Base-by-base conservation (phyloP, 2,888 invertebrate species). In the Arge pagana region DNA sequence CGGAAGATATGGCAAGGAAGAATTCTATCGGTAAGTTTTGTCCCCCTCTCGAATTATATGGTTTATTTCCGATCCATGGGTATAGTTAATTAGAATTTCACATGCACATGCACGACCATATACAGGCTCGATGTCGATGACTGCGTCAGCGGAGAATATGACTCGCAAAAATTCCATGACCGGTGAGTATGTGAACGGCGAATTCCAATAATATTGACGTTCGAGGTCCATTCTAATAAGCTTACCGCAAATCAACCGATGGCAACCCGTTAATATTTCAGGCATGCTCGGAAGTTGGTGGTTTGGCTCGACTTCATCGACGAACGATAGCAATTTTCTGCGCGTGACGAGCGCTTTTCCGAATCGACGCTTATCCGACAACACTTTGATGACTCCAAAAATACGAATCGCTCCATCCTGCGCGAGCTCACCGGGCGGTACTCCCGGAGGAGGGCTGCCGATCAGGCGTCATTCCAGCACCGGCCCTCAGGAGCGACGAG, bases 381-480 rank as follows among this genome's bases (percentile, higher is more conserved):
- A 95, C 75, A 93, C 93, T 40, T 79, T 94, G 70, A 91, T 93
- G 88, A 90, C 90, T 57, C 92, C 93, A 28, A 92, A 92, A 78
- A 93, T 92, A 61, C 86, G 90, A 48, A 88, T 94, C 55, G 92
- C 92, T 0, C 92, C 92, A 7, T 93, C 93, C 11, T 92, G 92
- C 75, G 90, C 92, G 8, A 91, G 92, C 3, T 92, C 92, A 1
- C 83, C 85, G 0, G 86, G 85, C 60, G 83, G 74, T 58, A 83
- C 76, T 2, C 88, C 90, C 4, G 87, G 86, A 52, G 82, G 87
- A 23, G 90, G 90, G 1, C 78, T 94, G 54, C 93, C 93, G 11
- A 88, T 89, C 26, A 85, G 94, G 48, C 86, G 94, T 18, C 95
- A 95, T 77, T 94, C 93, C 51, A 93, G 92, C 77, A 93, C 93